Base-by-base conservation (phyloP, 2,113 vertebrate genomes). In the Scomber colias region DNA sequence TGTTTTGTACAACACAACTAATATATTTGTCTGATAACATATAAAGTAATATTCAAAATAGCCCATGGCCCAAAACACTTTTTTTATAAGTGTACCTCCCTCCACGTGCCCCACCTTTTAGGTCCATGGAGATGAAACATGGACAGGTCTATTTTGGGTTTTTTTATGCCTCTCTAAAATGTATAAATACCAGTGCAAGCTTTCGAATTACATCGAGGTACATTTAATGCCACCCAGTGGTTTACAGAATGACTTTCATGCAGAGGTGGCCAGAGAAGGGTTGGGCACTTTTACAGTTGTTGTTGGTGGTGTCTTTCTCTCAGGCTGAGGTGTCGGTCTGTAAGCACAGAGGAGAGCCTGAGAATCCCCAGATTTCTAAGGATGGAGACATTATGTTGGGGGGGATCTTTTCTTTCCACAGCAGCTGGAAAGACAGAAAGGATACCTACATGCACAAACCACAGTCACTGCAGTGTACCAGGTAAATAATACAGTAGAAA, bases 371-470 rank as follows among this genome's bases (percentile, higher is more conserved):
- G 54, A 59, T 95, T 11, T 88, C 21, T 11, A 90, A 89, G 35
- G 77, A 91, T 24, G 94, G 93, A 3, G 90, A 93, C 71, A 89
- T 95, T 66, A 87, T 90, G 4, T 10, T 95, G 9, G 93, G 94
- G 24, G 94, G 87, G 8, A 90, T 93, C 8, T 92, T 94, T 30
- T 90, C 92, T 68, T 92, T 95, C 17, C 90, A 95, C 72, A 91
- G 87, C 53, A 93, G 85, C 65, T 93, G 88, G 89, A 87, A 79
- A 57, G 56, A 88, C 24, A 31, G 46, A 63, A 14, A 79, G 3
- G 74, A 88, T 0, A 73, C 60, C 51, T 95, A 88, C 72, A 79
- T 11, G 16, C 31, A 87, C 4, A 82, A 83, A 66, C 94, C 94
- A 24, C 46, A n/a, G 31, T 79, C 85, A 30, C 81, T 94, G 30